Evolutionary conservation across 1,140 invertebrate genomes (phyloP), one percentile per base, ranked within the genome.

Genomic region (Drosophila sp.): DNA sequence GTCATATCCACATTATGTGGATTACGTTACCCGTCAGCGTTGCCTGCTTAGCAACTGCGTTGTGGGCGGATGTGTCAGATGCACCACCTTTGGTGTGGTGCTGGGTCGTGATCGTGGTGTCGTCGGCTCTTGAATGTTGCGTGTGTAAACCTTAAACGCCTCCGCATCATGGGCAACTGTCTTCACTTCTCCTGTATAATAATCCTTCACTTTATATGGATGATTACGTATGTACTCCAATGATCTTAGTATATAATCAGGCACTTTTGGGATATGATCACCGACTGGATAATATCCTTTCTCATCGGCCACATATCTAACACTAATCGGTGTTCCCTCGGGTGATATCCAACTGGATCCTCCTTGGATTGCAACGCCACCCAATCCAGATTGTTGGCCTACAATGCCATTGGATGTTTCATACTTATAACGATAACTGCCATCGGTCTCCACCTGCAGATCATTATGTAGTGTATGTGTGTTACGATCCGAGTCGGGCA

Each of bases 321-420:
- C 77, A 16, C 91, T 84, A 48, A 93, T 92, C 7, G 79, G 91
- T 21, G 83, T 78, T 16, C 93, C 93, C 71, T 93, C 93, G 29
- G 90, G 90, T 0, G 90, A 87, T 18, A 58, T 80, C 62, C 86
- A 91, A 25, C 74, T 81, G 11, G 72, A 75, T 4, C 76, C 72
- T 11, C 90, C 90, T 36, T 91, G 76, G 1, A 90, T 66, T 2
- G 76, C 53, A 2, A 73, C 57, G 8, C 89, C 90, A 6, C 77
- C 87, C 7, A 80, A n/a, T 9, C 94, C 94, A 18, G 91, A 80
- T 50, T 94, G 94, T 41, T 93, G 91, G 4, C 92, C 94, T 16
- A 92, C 90, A 74, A 94, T 94, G 7, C 94, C 94, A 80, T 95
- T 94, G 18, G 92, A 94, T 32, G 94, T 94, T 72, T 94, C 90